These are phyloP conservation scores for Exocentrus adspersus DNA, from an alignment of 2,888 invertebrate genomes.

Conservation along the genomic window DNA sequence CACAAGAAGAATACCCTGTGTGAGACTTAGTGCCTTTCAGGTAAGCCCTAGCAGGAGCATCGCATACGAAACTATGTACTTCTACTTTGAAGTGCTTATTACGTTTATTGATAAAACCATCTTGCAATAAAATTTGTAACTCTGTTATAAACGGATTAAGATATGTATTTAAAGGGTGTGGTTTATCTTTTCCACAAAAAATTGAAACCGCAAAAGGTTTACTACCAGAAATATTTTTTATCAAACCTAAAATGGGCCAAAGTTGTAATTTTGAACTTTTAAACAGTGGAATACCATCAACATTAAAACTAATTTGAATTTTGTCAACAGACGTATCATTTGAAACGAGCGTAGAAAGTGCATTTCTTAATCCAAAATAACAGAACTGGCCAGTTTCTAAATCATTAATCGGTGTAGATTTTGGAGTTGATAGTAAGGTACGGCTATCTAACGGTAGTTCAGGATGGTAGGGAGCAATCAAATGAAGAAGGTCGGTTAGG, in stretches of 20 bases:
- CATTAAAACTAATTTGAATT: conserved; percentile 13
- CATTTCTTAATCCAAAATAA: conserved; percentile 11
- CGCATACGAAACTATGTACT: conserved; percentile 27
- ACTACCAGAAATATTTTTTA: conserved; percentile 21
- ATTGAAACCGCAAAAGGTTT: conserved; percentile 27
- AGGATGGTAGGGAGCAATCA: conserved; percentile 28
- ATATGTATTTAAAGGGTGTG: conserved; percentile 15
- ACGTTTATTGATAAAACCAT: conserved; percentile 6
- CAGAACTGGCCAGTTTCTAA: conserved; percentile 17
- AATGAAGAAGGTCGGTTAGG: conserved; percentile 28
- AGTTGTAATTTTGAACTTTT: conserved; percentile 27
- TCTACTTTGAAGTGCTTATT: too few species aligned
- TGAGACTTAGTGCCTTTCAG: conserved; percentile 29
- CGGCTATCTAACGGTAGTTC: conserved; percentile 35
- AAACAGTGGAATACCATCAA: conserved; percentile 28
- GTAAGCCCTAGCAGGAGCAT: conserved; percentile 28
- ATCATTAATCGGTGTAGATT: conserved; percentile 4
- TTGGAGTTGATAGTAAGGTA: conserved; percentile 33
- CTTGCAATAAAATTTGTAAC: not conserved
- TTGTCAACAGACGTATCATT: not conserved
- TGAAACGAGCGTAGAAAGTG: not conserved
- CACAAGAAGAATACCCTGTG: conserved; percentile 31
- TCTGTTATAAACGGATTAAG: conserved; percentile 16
- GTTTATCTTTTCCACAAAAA: conserved; percentile 27
- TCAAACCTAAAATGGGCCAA: conserved; percentile 30